A percentile compares a stretch with the other conserved stretches of the same genome.
These are phyloP conservation scores for Tyrannus savana DNA, from an alignment of 2,113 vertebrate genomes.

Conservation along the genomic window DNA sequence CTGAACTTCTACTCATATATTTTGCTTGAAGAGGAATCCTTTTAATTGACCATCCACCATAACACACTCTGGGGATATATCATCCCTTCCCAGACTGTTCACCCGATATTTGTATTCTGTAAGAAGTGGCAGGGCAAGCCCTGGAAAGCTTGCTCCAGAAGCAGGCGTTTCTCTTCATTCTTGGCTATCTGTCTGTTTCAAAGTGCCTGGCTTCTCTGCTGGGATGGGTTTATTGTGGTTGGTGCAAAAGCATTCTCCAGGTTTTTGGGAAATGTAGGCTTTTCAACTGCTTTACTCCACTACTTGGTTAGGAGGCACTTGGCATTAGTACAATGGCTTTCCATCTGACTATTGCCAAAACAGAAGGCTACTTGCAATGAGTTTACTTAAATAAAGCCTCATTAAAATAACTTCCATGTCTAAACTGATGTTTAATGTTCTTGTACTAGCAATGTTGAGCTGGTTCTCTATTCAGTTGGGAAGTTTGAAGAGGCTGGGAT, in stretches of 20 bases:
- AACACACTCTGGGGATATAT: background rate
- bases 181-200: background rate
- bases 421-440: constrained; percentile 27
- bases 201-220: background rate
- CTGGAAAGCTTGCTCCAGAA: background rate
- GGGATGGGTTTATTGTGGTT: background rate
- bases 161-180: background rate
- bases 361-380: constrained; percentile 36
- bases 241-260: background rate
- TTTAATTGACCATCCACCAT: background rate
- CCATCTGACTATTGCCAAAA: constrained; percentile 40
- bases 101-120: background rate
- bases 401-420: constrained; percentile 60
- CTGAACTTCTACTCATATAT: background rate
- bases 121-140: background rate
- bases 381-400: constrained; percentile 56
- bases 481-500: background rate
- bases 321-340: background rate
- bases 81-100: background rate
- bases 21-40: background rate
- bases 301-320: background rate
- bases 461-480: background rate
- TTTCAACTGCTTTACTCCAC: background rate
- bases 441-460: background rate
- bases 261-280: background rate